phyloP scores from a whole-genome alignment of 2,113 vertebrate genomes.

The Gobiocypris rarus region DNA sequence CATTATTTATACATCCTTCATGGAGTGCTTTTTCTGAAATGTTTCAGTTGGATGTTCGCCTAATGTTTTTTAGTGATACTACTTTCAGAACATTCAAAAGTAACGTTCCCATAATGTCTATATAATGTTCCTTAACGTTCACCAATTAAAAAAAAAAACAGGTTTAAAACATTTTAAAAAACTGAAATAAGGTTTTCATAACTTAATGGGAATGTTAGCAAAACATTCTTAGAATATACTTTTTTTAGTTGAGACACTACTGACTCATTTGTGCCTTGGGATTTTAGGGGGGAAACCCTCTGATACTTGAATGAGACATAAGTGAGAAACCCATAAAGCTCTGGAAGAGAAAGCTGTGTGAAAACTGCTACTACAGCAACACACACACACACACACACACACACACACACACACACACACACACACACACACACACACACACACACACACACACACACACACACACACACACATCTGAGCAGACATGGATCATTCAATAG shows the following conservation, averaged over 20 bases:
- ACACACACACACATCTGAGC: neutral
- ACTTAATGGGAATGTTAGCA: too few relatives aligned
- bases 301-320: neutral
- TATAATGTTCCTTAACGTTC: too few relatives aligned
- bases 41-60: too few relatives aligned
- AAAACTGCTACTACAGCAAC: neutral
- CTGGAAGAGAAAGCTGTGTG: conserved; percentile 2
- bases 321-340: neutral
- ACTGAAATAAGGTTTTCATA: too few relatives aligned
- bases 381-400: neutral
- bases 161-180: too few relatives aligned
- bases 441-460: neutral
- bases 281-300: neutral
- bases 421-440: neutral
- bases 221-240: too few relatives aligned
- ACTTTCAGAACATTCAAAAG: too few relatives aligned
- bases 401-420: neutral
- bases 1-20: too few relatives aligned
- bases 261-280: neutral
- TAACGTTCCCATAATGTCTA: too few relatives aligned
- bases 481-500: neutral
- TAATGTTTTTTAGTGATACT: too few relatives aligned
- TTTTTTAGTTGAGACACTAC: neutral
- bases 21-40: too few relatives aligned
- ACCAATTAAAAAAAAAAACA: too few relatives aligned